Conservation (phyloP, 2,113 vertebrate genomes). For the Myrmecobius fasciatus region DNA sequence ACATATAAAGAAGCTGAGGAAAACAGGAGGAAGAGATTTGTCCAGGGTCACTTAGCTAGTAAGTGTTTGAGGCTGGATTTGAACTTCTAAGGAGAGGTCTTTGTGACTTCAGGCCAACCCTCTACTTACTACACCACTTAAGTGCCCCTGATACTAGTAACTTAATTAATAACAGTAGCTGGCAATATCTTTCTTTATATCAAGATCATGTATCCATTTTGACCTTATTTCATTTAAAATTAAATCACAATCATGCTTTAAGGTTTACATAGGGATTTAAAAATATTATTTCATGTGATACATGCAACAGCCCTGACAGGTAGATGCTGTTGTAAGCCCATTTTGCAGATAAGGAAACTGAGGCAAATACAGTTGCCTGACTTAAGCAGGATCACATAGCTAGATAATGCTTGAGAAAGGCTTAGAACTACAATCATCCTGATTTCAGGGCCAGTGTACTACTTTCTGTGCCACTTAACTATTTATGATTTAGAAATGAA, state of each 20-base stretch:
- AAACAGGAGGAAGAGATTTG: not conserved
- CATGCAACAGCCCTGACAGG: not conserved
- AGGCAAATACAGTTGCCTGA: not conserved
- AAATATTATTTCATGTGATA: not conserved
- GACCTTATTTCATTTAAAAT: not conserved
- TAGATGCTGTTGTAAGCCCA: not conserved
- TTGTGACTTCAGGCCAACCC: not conserved
- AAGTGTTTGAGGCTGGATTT: not conserved
- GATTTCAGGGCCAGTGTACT: not conserved
- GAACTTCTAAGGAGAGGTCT: not conserved
- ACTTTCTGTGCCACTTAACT: not conserved
- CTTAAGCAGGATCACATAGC: not conserved
- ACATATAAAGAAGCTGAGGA: not conserved
- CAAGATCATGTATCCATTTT: too few relatives aligned
- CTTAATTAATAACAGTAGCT: not conserved
- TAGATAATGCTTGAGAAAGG: not conserved
- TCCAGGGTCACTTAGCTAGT: not conserved
- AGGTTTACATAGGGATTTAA: not conserved
- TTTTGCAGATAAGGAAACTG: not conserved
- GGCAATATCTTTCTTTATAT: too few relatives aligned
- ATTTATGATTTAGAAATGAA: not conserved
- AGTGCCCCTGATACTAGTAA: not conserved
- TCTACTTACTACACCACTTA: too few relatives aligned
- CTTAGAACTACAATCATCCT: not conserved
- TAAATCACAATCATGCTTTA: not conserved